phyloP scores from a whole-genome alignment of 2,888 invertebrate genomes.

The Portevinia maculata region DNA sequence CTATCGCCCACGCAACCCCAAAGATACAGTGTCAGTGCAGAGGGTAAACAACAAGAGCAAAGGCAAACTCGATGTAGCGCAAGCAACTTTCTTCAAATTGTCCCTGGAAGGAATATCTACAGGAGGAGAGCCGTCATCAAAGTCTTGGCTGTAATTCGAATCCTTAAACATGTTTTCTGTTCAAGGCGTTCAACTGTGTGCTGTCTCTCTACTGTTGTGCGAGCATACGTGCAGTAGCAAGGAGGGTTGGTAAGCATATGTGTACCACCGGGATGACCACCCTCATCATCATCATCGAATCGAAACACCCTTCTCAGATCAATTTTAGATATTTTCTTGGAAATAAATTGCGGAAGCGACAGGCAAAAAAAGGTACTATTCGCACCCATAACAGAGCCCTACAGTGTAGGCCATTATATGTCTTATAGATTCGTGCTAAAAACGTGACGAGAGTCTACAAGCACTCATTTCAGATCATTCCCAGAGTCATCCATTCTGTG shows the following conservation, averaged over 20 bases:
- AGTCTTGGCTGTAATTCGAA: constrained; percentile 62
- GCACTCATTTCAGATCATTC: constrained; percentile 54
- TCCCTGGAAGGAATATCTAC: background rate
- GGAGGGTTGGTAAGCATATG: constrained; percentile 64
- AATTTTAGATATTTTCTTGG: constrained; percentile 67
- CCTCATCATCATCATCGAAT: constrained; percentile 56
- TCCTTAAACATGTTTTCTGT: constrained; percentile 65
- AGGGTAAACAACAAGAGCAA: constrained; percentile 1
- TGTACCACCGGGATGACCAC: constrained; percentile 45
- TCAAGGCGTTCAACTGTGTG: constrained; percentile 63
- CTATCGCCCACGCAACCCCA: constrained; percentile 56
- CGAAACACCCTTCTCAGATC: constrained; percentile 58
- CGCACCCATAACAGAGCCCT: background rate
- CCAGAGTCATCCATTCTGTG: constrained; percentile 34
- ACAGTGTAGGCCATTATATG: constrained; percentile 59
- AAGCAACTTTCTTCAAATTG: constrained; percentile 43
- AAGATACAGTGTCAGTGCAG: constrained; percentile 52
- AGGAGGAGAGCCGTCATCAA: constrained; percentile 36
- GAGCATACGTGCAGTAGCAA: background rate
- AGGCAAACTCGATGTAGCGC: background rate
- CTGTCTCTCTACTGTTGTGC: constrained; percentile 35
- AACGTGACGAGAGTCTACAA: constrained; percentile 70
- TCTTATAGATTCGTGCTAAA: constrained; percentile 43
- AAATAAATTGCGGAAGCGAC: constrained; percentile 68
- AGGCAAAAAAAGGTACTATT: background rate